These are phyloP conservation scores for Hylaeus anthracinus DNA, from an alignment of 1,140 invertebrate genomes.

Conservation along the genomic window DNA sequence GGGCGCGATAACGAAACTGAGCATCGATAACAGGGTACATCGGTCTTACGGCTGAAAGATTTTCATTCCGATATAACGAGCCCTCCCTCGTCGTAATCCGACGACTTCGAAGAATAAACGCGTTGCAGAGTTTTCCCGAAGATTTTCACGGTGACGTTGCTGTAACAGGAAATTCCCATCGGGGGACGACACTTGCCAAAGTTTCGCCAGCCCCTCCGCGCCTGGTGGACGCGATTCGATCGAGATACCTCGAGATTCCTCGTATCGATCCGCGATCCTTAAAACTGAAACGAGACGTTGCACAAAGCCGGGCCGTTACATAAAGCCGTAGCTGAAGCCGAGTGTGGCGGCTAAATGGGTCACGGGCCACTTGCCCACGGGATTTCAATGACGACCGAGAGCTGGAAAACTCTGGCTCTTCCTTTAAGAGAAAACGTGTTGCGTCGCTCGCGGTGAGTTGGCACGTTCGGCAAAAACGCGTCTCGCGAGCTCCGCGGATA, in stretches of 20 bases:
- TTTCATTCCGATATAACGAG: conserved; percentile 17
- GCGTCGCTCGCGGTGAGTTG: not conserved
- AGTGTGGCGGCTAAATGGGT: conserved; percentile 29
- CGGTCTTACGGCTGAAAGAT: conserved; percentile 18
- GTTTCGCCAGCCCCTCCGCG: not conserved
- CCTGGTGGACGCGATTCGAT: not conserved
- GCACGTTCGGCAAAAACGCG: not conserved
- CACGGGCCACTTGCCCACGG: conserved; percentile 38
- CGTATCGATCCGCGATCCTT: conserved; percentile 25
- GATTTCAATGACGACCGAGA: conserved; percentile 45
- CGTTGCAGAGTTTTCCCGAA: not conserved
- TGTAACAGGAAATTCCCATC: conserved; percentile 19
- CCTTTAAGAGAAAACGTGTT: not conserved
- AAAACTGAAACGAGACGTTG: conserved; percentile 8
- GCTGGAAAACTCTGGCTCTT: conserved; percentile 8
- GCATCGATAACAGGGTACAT: conserved; percentile 16
- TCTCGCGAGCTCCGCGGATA: not conserved
- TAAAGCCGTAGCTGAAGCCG: conserved; percentile 21
- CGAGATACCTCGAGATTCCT: not conserved
- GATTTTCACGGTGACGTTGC: conserved; percentile 7
- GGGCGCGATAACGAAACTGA: not conserved
- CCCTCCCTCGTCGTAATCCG: not conserved
- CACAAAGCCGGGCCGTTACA: conserved; percentile 30
- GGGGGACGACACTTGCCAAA: not conserved
- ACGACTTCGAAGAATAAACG: not conserved